Base-by-base conservation (phyloP, 2,888 invertebrate species). In the Catocala nupta region DNA sequence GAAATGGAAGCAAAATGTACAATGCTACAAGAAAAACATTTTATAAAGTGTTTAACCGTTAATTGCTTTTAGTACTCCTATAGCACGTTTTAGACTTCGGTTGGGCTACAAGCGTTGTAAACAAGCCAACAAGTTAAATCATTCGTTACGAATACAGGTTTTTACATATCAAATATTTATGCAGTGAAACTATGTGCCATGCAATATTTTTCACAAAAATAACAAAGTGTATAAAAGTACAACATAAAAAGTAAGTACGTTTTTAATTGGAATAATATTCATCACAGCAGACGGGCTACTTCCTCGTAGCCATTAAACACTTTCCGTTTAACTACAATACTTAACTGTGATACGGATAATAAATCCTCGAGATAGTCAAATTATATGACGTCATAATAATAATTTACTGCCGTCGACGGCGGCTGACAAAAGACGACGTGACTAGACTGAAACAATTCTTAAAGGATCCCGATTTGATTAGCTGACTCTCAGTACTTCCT, bases 301-400 rank as follows among this genome's bases (percentile, higher is more conserved):
- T 39, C 8, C 9, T 39, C 51, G 7, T 43, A 58, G 39, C 64
- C 59, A 70, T 70, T 68, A 59, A 73, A 77, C 63, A 63, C 65
- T 63, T 68, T 59, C 39, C 36, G 6, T 12, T 44, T 59, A 61
- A 72, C 50, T 54, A 59, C 44, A n/a, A 59, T 45, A 51, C 55
- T 52, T 44, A 52, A 61, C 60, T 71, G 56, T 65, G 55, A 74
- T 65, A 63, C 62, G 54, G 68, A 45, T 72, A 63, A 72, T 77
- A 77, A 77, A 73, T 78, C 68, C 68, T 65, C 52, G 7, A 52
- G 59, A 66, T 68, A 78, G 62, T 63, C 78, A 73, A 73, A 73
- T 75, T 67, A 71, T 67, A 61, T 77, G 75, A 75, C 63, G 72
- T 71, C 65, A 75, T 70, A 71, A 75, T 67, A 70, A 77, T 78